Conservation (phyloP, 2,888 invertebrate species). For the Epirrita christyi region DNA sequence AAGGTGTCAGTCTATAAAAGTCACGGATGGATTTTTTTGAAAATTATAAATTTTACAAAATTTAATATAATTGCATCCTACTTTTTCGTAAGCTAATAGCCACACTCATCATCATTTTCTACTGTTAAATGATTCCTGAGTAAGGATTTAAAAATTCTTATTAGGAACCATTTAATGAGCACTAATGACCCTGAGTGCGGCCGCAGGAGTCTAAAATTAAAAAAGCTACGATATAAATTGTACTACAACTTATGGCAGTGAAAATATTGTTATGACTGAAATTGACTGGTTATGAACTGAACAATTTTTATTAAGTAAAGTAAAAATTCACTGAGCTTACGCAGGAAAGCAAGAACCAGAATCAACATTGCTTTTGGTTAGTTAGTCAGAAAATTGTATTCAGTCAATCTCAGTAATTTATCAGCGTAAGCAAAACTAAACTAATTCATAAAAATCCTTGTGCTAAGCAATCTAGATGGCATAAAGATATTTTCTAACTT, state of each 20-base stretch:
- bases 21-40: conserved; percentile 77
- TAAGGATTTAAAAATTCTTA: background rate
- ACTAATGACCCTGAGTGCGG: background rate
- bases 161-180: background rate
- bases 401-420: conserved; percentile 32
- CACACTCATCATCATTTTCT: background rate
- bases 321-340: too few relatives aligned
- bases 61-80: conserved; percentile 46
- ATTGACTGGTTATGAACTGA: background rate
- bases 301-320: too few relatives aligned
- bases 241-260: conserved; percentile 43
- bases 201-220: conserved; percentile 21
- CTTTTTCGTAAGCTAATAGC: background rate
- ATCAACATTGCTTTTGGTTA: too few relatives aligned
- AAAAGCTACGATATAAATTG: conserved; percentile 24
- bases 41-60: conserved; percentile 48
- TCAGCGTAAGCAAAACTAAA: conserved; percentile 47
- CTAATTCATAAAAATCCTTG: conserved; percentile 34
- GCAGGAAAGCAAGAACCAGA: too few relatives aligned
- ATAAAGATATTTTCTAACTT: conserved; percentile 3
- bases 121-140: background rate
- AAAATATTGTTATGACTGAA: conserved; percentile 14
- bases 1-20: conserved; percentile 83
- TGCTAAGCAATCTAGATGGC: conserved; percentile 32
- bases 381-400: background rate